Percentiles rank a stretch among this genome's conserved stretches.
Evolutionary conservation across 23 tunicate genomes (phyloP).

Genomic region (Ciona savignyi): DNA sequence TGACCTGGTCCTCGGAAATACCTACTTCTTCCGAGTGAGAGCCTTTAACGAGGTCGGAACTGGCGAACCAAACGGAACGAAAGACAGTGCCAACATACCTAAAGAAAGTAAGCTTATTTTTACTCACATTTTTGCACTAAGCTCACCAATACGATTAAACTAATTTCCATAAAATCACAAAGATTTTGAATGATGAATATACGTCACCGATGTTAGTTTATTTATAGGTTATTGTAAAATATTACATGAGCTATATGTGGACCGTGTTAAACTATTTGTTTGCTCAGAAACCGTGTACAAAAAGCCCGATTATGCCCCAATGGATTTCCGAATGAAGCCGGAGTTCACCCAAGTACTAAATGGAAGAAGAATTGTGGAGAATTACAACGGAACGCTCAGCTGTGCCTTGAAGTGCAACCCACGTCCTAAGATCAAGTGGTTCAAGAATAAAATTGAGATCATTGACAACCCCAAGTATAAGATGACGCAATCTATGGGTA

Average conservation of each 20-base stretch:
- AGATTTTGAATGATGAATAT: too few relatives aligned
- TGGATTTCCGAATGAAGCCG: conserved; percentile 81
- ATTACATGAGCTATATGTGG: too few relatives aligned
- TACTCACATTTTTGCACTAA: too few relatives aligned
- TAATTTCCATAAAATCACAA: too few relatives aligned
- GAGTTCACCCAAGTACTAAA: conserved; percentile 88
- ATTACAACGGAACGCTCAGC: conserved; percentile 96
- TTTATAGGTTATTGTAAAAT: too few relatives aligned
- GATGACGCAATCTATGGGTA: conserved; percentile 71
- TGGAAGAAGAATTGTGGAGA: conserved; percentile 72
- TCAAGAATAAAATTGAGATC: conserved; percentile 93
- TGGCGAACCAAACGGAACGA: conserved; percentile 68
- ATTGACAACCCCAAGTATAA: conserved; percentile 93
- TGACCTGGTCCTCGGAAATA: conserved; percentile 94
- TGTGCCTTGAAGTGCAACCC: conserved; percentile 97
- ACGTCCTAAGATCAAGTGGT: conserved; percentile 92
- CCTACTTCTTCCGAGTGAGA: conserved; percentile 83
- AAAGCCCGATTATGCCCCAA: conserved; percentile 82
- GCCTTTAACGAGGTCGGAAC: conserved; percentile 95
- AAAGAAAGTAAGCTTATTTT: conserved; percentile 96
- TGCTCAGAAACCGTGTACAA: conserved; percentile 74
- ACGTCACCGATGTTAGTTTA: too few relatives aligned
- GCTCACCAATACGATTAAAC: too few relatives aligned
- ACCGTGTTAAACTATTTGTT: too few relatives aligned
- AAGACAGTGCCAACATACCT: conserved; percentile 89